Percentiles rank a stretch among this genome's conserved stretches.
These are phyloP conservation scores for Lasaia peninsularis DNA, from an alignment of 1,140 invertebrate species.

Conservation along the genomic window DNA sequence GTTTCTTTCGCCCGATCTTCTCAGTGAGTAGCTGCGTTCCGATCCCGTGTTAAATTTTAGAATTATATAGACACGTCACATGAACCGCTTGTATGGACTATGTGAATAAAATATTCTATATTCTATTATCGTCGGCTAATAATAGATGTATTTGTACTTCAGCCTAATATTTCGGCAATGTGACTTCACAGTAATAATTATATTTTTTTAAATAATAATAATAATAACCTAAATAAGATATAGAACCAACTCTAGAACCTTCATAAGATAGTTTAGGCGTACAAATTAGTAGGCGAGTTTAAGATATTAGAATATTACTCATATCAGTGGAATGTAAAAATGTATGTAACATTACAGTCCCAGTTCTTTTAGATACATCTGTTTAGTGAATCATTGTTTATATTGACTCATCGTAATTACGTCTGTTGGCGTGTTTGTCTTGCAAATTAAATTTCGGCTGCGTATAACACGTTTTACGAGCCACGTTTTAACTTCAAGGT, in stretches of 20 bases:
- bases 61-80: too few relatives aligned
- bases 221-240: too few relatives aligned
- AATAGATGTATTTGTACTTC: too few relatives aligned
- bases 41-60: too few relatives aligned
- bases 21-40: too few relatives aligned
- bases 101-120: too few relatives aligned
- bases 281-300: not conserved
- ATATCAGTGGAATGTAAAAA: constrained; percentile 10
- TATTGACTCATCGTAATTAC: constrained; percentile 17
- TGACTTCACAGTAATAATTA: too few relatives aligned
- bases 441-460: constrained; percentile 6
- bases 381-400: constrained; percentile 34
- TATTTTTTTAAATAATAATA: too few relatives aligned
- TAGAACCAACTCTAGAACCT: not conserved
- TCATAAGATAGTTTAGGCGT: not conserved
- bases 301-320: constrained; percentile 9
- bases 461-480: not conserved
- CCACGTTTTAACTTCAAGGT: constrained; percentile 11
- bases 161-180: too few relatives aligned
- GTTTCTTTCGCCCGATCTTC: too few relatives aligned
- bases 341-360: not conserved
- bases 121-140: too few relatives aligned
- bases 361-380: constrained; percentile 32
- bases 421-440: constrained; percentile 9
- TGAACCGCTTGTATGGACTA: too few relatives aligned